Evolutionary conservation across 2,113 vertebrate genomes (phyloP).

Genomic region (Patagioenas fasciata): DNA sequence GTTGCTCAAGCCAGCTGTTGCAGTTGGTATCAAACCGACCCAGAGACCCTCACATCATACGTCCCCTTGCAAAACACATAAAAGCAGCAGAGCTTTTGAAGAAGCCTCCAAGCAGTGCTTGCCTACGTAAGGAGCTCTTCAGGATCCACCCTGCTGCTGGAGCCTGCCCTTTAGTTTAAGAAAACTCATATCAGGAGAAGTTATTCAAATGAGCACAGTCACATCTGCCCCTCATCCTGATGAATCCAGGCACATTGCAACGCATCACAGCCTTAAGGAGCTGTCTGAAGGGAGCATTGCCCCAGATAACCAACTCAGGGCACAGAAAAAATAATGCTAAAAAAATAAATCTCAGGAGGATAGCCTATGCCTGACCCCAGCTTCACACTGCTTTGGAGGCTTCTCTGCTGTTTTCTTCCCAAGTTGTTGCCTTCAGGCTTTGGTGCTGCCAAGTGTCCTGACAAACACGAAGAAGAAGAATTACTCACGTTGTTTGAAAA

Average conservation of each 20-base stretch:
- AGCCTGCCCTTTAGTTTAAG: background rate
- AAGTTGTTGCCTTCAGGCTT: background rate
- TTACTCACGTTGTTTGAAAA: constrained; percentile 93
- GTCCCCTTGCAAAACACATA: background rate
- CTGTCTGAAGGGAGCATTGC: too few relatives aligned
- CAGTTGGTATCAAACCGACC: background rate
- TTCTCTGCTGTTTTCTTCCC: background rate
- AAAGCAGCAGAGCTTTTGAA: background rate
- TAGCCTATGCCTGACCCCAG: background rate
- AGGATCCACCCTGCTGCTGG: background rate
- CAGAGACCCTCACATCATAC: background rate
- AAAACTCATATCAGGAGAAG: background rate
- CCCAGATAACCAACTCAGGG: too few relatives aligned
- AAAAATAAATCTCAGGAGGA: background rate
- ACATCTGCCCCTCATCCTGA: background rate
- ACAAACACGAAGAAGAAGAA: background rate
- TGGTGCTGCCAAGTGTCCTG: background rate
- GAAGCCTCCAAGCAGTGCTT: background rate
- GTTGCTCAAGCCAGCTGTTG: background rate
- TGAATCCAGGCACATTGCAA: background rate
- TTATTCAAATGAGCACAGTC: background rate
- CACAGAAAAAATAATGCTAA: too few relatives aligned
- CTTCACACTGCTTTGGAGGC: background rate
- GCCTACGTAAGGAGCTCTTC: rapidly evolving
- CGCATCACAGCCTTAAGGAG: background rate